These are phyloP conservation scores for Drosophila nr. perissopoda DNA, from an alignment of 2,888 invertebrate species.

Conservation along the genomic window DNA sequence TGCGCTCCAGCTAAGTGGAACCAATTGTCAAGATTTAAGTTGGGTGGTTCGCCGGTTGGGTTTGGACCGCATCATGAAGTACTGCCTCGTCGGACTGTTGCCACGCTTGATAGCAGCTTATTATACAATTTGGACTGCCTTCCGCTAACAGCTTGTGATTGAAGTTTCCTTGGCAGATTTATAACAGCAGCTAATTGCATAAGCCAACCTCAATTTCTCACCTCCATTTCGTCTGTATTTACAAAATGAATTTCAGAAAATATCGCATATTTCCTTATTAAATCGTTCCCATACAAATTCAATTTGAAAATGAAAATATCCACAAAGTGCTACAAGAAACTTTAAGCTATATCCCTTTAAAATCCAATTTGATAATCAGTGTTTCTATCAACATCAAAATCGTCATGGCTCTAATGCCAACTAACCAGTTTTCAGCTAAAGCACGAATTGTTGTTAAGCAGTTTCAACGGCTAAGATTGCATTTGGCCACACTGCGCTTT, in stretches of 20 bases:
- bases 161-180: not conserved
- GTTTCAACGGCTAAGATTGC: not conserved
- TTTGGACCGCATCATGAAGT: not conserved
- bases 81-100: not conserved
- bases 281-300: not conserved
- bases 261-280: not conserved
- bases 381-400: not conserved
- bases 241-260: not conserved
- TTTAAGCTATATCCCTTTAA: not conserved
- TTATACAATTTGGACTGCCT: not conserved
- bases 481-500: not conserved
- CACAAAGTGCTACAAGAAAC: not conserved
- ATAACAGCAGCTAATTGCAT: not conserved
- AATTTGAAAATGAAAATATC: not conserved
- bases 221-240: not conserved
- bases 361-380: not conserved
- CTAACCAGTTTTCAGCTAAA: not conserved
- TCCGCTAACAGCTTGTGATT: not conserved
- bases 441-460: not conserved
- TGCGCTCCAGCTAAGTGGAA: conserved; percentile 38
- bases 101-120: not conserved
- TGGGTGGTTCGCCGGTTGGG: not conserved
- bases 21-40: conserved; percentile 35
- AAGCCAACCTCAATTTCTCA: not conserved
- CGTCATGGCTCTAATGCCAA: not conserved